These are phyloP conservation scores for Gallinago solitaria DNA, from an alignment of 2,797 vertebrate genomes.

Conservation along the genomic window DNA sequence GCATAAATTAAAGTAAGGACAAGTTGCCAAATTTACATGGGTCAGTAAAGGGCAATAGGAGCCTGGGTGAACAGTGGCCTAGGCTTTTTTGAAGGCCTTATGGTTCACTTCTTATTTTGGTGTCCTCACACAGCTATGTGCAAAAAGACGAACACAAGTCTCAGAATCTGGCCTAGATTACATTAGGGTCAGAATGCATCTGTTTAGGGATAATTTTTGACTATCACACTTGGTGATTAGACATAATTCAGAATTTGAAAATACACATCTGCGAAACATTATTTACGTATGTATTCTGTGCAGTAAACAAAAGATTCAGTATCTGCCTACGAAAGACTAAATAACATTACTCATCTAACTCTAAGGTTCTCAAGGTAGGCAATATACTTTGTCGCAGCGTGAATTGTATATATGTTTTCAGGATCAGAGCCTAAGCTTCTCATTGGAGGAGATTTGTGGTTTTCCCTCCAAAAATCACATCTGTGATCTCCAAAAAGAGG, in stretches of 20 bases:
- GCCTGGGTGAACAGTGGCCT: not conserved
- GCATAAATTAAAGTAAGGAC: not conserved
- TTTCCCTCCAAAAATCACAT: not conserved
- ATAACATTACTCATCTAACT: not conserved
- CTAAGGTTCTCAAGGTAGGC: not conserved
- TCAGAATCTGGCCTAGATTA: not conserved
- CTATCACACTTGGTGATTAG: not conserved
- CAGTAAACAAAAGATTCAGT: not conserved
- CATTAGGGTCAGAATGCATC: not conserved
- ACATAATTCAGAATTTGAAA: not conserved
- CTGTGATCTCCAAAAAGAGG: not conserved
- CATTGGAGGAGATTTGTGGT: not conserved
- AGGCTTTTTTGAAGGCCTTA: not conserved
- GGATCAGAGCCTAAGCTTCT: not conserved
- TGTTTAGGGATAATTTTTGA: not conserved
- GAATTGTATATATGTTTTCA: not conserved
- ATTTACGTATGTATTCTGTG: not conserved
- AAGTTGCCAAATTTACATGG: not conserved
- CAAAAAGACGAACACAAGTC: not conserved
- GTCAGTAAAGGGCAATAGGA: not conserved
- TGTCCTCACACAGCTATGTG: not conserved
- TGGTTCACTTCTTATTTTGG: not conserved
- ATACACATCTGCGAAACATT: not conserved
- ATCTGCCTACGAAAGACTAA: not conserved
- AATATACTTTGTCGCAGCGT: not conserved